phyloP scores from a whole-genome alignment of 2,888 invertebrate species.

The Rhaphigaster nebulosa region DNA sequence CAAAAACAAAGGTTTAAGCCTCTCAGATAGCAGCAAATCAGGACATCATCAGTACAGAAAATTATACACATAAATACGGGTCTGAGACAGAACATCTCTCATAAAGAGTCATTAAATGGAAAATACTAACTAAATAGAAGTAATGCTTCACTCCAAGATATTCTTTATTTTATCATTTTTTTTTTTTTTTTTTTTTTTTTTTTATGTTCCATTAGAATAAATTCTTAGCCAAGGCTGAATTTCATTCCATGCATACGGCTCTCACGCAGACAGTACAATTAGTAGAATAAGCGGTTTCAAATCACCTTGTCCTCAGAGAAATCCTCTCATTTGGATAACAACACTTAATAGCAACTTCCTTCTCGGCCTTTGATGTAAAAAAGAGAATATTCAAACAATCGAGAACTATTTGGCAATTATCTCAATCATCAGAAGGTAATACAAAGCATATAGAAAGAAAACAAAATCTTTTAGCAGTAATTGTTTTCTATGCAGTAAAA shows the following conservation, averaged over 20 bases:
- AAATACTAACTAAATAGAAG: too few relatives aligned
- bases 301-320: not conserved
- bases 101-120: too few relatives aligned
- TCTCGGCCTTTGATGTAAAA: not conserved
- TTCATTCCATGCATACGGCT: not conserved
- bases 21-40: too few relatives aligned
- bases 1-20: too few relatives aligned
- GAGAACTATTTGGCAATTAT: not conserved
- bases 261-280: conserved; percentile 15
- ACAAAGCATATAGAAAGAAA: conserved; percentile 64
- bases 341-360: not conserved
- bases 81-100: too few relatives aligned
- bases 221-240: not conserved
- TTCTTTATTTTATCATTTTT: too few relatives aligned
- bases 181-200: too few relatives aligned
- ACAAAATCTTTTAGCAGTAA: conserved; percentile 53
- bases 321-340: conserved; percentile 15
- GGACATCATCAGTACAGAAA: too few relatives aligned
- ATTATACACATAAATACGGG: too few relatives aligned
- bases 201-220: too few relatives aligned
- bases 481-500: not conserved
- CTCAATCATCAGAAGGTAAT: not conserved
- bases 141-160: too few relatives aligned
- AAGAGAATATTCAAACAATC: not conserved
- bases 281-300: conserved; percentile 4